Conservation (phyloP, 2,797 vertebrate genomes). For the Babyrousa celebensis region DNA sequence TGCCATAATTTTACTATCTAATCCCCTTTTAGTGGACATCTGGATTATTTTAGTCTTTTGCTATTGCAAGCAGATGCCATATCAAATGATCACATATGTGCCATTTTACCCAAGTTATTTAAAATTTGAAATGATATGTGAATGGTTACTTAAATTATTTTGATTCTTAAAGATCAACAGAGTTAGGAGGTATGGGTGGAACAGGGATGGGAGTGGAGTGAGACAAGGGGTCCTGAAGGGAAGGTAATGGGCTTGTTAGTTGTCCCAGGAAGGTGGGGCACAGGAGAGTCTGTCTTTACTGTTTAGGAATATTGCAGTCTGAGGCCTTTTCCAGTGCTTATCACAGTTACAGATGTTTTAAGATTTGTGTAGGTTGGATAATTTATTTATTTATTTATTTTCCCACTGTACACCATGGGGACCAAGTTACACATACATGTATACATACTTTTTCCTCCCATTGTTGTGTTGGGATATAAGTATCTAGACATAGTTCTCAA, state of each 20-base stretch:
- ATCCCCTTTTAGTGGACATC: neutral
- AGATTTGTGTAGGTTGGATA: neutral
- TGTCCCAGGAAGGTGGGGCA: neutral
- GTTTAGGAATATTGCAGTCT: neutral
- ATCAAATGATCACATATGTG: neutral
- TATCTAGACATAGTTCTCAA: too few species aligned
- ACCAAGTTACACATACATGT: too few species aligned
- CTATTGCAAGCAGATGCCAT: neutral
- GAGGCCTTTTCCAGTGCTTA: neutral
- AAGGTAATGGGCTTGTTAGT: neutral
- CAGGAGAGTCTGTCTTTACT: neutral
- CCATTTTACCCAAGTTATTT: neutral
- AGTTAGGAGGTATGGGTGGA: neutral
- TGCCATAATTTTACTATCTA: neutral
- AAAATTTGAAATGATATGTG: neutral
- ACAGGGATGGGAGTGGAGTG: neutral
- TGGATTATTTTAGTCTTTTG: neutral
- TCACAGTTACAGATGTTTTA: neutral
- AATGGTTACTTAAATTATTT: neutral
- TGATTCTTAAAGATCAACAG: neutral
- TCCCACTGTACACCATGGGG: too few species aligned
- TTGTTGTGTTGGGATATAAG: too few species aligned
- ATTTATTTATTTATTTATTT: too few species aligned
- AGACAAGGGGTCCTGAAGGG: neutral
- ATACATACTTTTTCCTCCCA: too few species aligned